Evolutionary conservation across 2,113 vertebrate species (phyloP), one percentile per base, ranked within the genome.

Genomic region (Malurus cyaneus): DNA sequence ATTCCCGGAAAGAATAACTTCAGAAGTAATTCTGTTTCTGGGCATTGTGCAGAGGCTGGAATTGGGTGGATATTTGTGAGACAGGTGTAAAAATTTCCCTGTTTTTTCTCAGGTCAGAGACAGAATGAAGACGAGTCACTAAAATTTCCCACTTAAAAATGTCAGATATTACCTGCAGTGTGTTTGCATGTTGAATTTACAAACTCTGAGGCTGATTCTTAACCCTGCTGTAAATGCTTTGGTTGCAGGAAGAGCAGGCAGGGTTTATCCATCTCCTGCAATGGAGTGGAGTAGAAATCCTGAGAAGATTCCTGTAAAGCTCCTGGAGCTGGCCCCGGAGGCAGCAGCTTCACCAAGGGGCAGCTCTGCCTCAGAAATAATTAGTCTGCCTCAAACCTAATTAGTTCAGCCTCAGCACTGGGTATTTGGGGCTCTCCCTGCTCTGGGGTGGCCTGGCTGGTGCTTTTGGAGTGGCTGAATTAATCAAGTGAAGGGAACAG

Each of bases 321-420:
- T 26, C 1, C 86, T 50, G 59, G 59, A 42, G 29, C 26, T 42
- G 42, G 50, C 80, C 59, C 67, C 67, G 54, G 93, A 70, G 80
- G 26, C 34, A 17, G 62, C 82, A 95, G 66, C 82, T 93, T 89
- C 81, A 53, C 9, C 14, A 5, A 74, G 85, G 62, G 74, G 53
- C 74, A 80, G 62, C 64, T 59, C 71, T 93, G 88, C 65, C 88
- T 83, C 88, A 66, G 79, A 72, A 94, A 54, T 92, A 90, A 90
- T 93, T 69, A 80, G 42, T 73, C 62, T 93, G 82, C 88, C 95
- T 94, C 62, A 11, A 41, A 88, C 47, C 79, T 86, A 83, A 90
- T 94, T 93, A 93, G 76, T 90, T 93, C 54, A 83, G 62, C 46
- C 93, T 76, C 79, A 86, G 82, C 82, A 21, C 54, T 4, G 6